phyloP scores from a whole-genome alignment of 2,888 invertebrate species.

The Nasonovia ribisnigri region DNA sequence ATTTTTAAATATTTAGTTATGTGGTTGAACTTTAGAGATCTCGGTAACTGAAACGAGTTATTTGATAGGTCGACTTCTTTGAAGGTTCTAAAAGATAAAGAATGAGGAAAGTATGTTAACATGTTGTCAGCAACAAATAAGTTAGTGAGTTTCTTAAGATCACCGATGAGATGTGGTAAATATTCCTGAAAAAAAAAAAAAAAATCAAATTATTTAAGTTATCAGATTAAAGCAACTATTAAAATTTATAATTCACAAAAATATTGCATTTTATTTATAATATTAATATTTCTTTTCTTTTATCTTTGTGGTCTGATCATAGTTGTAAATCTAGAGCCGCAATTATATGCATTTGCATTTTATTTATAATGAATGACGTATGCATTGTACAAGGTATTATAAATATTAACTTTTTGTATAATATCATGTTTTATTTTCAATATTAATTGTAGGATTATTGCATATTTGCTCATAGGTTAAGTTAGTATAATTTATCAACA shows the following conservation, averaged over 20 bases:
- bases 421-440: background rate
- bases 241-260: background rate
- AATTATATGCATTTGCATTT: background rate
- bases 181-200: constrained; percentile 9
- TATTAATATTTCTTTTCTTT: background rate
- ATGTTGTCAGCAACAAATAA: background rate
- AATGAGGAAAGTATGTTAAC: background rate
- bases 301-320: background rate
- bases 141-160: background rate
- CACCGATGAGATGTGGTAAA: background rate
- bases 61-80: background rate
- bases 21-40: background rate
- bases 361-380: too few relatives aligned
- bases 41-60: background rate
- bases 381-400: background rate
- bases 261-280: background rate
- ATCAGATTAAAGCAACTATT: background rate
- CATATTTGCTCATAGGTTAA: background rate
- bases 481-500: background rate
- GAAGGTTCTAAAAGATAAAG: background rate
- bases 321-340: background rate
- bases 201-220: background rate
- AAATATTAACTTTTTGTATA: background rate
- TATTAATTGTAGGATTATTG: background rate
- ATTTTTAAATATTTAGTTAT: background rate